Percentiles rank a stretch among this genome's conserved stretches.
phyloP scores from a whole-genome alignment of 2,888 invertebrate genomes.

The Chromoteleia sp. region DNA sequence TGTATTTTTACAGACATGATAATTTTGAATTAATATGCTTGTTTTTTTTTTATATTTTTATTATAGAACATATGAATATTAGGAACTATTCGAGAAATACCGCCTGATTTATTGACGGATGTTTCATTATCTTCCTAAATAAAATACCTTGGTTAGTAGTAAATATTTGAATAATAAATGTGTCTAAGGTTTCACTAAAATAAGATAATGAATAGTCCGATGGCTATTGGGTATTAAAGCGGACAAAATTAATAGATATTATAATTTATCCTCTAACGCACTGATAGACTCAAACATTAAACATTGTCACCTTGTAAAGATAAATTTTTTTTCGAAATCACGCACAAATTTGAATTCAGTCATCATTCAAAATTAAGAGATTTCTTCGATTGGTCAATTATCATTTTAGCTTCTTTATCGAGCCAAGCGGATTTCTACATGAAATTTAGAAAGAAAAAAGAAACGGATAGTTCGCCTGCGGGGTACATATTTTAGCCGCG shows the following conservation, averaged over 20 bases:
- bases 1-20: constrained; percentile 26
- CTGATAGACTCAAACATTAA: constrained; percentile 29
- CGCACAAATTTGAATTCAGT: constrained; percentile 9
- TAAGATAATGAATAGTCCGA: constrained; percentile 32
- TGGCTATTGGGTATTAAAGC: constrained; percentile 4
- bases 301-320: constrained; percentile 52
- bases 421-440: background rate
- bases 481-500: no score
- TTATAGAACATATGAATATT: constrained; percentile 22
- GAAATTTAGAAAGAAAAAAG: background rate
- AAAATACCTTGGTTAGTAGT: constrained; percentile 39
- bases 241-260: constrained; percentile 41
- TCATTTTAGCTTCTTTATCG: constrained; percentile 15
- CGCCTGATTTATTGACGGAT: constrained; percentile 33
- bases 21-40: constrained; percentile 36
- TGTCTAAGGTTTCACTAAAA: constrained; percentile 29
- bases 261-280: constrained; percentile 38
- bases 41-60: constrained; percentile 12
- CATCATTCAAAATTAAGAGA: constrained; percentile 38
- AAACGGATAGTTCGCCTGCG: no score
- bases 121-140: constrained; percentile 50
- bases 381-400: constrained; percentile 33
- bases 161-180: constrained; percentile 54
- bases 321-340: constrained; percentile 29
- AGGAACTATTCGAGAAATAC: constrained; percentile 20